A percentile compares a stretch with the other conserved stretches of the same genome.
phyloP scores from a whole-genome alignment of 2,113 vertebrate genomes.

The Seriola dumerili region DNA sequence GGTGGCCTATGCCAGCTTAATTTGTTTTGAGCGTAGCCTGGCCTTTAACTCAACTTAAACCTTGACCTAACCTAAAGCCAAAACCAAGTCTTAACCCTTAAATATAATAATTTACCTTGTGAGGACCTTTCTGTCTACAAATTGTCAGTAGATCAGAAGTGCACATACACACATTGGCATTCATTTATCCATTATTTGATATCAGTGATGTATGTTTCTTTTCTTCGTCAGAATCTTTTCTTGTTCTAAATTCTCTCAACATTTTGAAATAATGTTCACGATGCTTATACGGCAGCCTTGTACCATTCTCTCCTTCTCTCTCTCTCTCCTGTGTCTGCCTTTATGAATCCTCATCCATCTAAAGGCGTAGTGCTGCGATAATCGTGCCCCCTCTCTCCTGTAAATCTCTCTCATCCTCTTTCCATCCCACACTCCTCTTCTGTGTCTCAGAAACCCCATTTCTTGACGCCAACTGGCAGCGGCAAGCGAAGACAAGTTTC shows the following conservation, averaged over 20 bases:
- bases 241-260: slow-evolving; percentile 7
- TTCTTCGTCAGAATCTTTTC: slow-evolving; percentile 16
- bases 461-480: slow-evolving; percentile 75
- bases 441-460: slow-evolving; percentile 71
- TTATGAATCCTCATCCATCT: slow-evolving; percentile 70
- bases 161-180: background rate
- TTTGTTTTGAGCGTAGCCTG: background rate
- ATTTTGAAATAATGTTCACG: slow-evolving; percentile 30
- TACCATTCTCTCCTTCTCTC: slow-evolving; percentile 26
- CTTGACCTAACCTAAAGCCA: background rate
- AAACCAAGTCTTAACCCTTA: background rate
- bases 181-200: slow-evolving; percentile 5
- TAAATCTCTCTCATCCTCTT: slow-evolving; percentile 78
- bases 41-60: background rate
- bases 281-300: slow-evolving; percentile 50
- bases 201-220: slow-evolving; percentile 28
- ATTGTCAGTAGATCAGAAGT: background rate
- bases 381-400: slow-evolving; percentile 65
- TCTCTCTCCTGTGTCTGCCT: slow-evolving; percentile 57
- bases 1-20: background rate
- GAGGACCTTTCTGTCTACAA: background rate
- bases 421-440: slow-evolving; percentile 75
- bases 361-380: slow-evolving; percentile 70
- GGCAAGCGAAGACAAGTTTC: slow-evolving; percentile 68
- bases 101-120: background rate